Evolutionary conservation across 1,140 invertebrate species (phyloP).

Genomic region (Dinothrombium tinctorium): DNA sequence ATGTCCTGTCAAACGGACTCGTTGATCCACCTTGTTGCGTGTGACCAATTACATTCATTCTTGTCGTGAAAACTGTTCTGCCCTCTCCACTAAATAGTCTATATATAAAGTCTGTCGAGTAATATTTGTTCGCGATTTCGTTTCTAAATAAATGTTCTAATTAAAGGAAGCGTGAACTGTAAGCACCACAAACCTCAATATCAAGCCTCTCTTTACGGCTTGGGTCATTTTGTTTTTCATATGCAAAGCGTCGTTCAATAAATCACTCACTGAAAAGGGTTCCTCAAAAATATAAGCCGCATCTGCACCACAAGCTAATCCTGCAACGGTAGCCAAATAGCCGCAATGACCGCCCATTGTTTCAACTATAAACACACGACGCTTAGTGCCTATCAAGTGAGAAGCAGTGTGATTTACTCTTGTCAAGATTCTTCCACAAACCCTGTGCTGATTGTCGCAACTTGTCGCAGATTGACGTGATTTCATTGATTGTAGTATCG

Average conservation of each 20-base stretch:
- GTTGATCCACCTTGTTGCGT: slow-evolving; percentile 56
- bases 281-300: slow-evolving; percentile 98
- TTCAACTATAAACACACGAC: slow-evolving; percentile 84
- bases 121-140: slow-evolving; percentile 64
- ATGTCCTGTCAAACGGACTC: slow-evolving; percentile 90
- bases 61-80: slow-evolving; percentile 74
- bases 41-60: slow-evolving; percentile 72
- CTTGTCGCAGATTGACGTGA: slow-evolving; percentile 92
- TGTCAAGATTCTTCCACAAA: too few relatives aligned
- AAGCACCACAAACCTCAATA: slow-evolving; percentile 36
- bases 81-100: slow-evolving; percentile 64
- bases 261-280: slow-evolving; percentile 75
- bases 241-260: slow-evolving; percentile 73
- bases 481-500: slow-evolving; percentile 96
- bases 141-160: slow-evolving; percentile 28
- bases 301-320: slow-evolving; percentile 85
- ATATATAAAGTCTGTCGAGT: slow-evolving; percentile 95
- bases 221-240: slow-evolving; percentile 87
- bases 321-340: slow-evolving; percentile 83
- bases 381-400: slow-evolving; percentile 80
- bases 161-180: background rate
- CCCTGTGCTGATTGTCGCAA: slow-evolving; percentile 83
- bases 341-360: slow-evolving; percentile 99
- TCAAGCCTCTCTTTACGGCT: slow-evolving; percentile 81
- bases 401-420: slow-evolving; percentile 88